Evolutionary conservation across 2,888 invertebrate species (phyloP).

Genomic region (Neria commutata): DNA sequence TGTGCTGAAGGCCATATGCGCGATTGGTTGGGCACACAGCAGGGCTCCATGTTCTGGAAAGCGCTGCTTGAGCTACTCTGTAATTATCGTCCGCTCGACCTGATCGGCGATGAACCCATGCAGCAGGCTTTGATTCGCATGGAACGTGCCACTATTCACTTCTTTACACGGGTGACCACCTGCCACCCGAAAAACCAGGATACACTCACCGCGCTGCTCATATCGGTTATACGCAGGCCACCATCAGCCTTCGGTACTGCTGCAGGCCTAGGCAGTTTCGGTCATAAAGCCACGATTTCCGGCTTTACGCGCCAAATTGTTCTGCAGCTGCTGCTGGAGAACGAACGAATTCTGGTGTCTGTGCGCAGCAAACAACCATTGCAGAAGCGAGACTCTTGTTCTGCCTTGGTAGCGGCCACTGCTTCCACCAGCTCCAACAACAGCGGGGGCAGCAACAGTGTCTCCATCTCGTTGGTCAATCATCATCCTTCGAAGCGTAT

Average conservation of each 20-base stretch:
- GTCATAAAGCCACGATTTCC: slow-evolving; percentile 66
- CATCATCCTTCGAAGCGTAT: slow-evolving; percentile 75
- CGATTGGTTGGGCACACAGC: slow-evolving; percentile 83
- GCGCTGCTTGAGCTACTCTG: slow-evolving; percentile 79
- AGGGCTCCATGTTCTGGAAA: slow-evolving; percentile 86
- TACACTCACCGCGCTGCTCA: slow-evolving; percentile 77
- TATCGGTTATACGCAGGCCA: slow-evolving; percentile 51
- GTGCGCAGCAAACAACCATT: slow-evolving; percentile 64
- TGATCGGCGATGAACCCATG: slow-evolving; percentile 51
- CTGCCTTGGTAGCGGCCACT: slow-evolving; percentile 39
- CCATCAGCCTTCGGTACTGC: slow-evolving; percentile 23
- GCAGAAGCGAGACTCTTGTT: slow-evolving; percentile 52
- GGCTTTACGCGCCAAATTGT: slow-evolving; percentile 88
- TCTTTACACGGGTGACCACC: slow-evolving; percentile 82
- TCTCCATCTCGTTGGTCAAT: slow-evolving; percentile 52
- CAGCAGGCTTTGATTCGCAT: slow-evolving; percentile 66
- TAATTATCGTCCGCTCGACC: slow-evolving; percentile 64
- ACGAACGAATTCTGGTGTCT: slow-evolving; percentile 81
- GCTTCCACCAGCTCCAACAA: slow-evolving; percentile 25
- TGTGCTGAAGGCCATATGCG: slow-evolving; percentile 82
- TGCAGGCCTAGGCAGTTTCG: neutral
- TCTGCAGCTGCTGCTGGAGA: slow-evolving; percentile 83
- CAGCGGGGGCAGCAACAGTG: slow-evolving; percentile 32
- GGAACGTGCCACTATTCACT: slow-evolving; percentile 79
- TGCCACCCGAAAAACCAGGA: slow-evolving; percentile 86